These are phyloP conservation scores for Vanessa atalanta DNA, from an alignment of 1,140 invertebrate species.

Conservation along the genomic window DNA sequence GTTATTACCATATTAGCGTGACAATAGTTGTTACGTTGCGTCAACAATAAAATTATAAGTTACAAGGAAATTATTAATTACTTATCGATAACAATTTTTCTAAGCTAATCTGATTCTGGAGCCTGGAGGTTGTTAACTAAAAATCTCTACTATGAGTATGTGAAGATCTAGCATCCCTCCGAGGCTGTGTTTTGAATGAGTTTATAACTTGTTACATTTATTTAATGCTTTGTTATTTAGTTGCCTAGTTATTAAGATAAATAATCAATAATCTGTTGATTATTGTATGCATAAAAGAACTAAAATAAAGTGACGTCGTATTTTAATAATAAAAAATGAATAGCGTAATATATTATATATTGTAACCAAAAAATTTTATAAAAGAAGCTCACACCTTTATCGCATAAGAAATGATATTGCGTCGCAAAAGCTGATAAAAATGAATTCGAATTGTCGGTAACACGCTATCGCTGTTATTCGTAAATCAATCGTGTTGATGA, in stretches of 20 bases:
- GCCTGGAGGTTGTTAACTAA: no score
- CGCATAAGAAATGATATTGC: slow-evolving; percentile 3
- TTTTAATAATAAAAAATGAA: neutral
- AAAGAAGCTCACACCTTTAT: slow-evolving; percentile 3
- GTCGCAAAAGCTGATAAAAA: slow-evolving; percentile 4
- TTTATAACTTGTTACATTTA: no score
- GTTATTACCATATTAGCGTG: neutral
- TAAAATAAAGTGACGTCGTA: neutral
- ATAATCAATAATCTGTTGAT: no score
- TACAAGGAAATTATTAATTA: neutral
- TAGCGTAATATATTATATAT: neutral
- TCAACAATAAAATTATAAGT: slow-evolving; percentile 11
- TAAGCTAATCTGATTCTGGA: no score
- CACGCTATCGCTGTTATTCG: slow-evolving; percentile 6
- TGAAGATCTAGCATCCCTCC: no score
- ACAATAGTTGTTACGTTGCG: slow-evolving; percentile 1
- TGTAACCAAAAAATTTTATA: slow-evolving; percentile 4
- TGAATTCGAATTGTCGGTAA: slow-evolving; percentile 9
- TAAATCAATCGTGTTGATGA: slow-evolving; percentile 4
- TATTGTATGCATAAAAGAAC: neutral
- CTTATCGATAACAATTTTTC: neutral
- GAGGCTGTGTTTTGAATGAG: no score
- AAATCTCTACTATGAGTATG: no score
- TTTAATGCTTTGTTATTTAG: no score
- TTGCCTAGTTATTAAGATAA: no score